Conservation (phyloP, 2,888 invertebrate genomes). For the Hirudinaria manillensis region DNA sequence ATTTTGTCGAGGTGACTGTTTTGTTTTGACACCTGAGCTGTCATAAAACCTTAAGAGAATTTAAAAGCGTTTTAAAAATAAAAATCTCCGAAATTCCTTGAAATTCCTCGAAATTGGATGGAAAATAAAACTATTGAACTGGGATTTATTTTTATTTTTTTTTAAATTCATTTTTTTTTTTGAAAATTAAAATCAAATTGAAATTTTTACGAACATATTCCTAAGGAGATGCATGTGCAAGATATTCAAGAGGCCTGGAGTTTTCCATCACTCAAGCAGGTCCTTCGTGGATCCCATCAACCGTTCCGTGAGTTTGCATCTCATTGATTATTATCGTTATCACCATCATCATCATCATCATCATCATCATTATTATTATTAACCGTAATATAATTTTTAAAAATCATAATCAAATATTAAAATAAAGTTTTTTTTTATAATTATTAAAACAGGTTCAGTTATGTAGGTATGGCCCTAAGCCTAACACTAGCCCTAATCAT, state of each 20-base stretch:
- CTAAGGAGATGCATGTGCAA: slow-evolving; percentile 46
- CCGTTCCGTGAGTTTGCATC: slow-evolving; percentile 44
- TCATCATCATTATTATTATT: no score
- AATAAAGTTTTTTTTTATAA: not conserved
- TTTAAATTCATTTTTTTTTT: no score
- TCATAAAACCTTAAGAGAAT: no score
- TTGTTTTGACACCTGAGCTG: not conserved
- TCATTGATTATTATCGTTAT: no score
- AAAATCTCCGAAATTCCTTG: not conserved
- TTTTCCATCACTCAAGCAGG: slow-evolving; percentile 51
- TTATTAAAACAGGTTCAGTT: slow-evolving; percentile 44
- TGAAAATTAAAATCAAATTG: not conserved
- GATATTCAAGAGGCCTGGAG: slow-evolving; percentile 46
- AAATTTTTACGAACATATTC: not conserved
- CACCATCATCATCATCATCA: no score
- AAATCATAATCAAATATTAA: no score
- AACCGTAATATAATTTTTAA: no score
- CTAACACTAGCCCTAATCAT: no score
- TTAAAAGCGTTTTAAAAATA: not conserved
- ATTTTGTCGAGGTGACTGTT: slow-evolving; percentile 16
- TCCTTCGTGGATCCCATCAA: slow-evolving; percentile 46
- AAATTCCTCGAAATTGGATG: not conserved
- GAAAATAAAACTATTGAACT: no score
- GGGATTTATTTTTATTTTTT: no score
- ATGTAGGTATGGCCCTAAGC: no score